Base-by-base conservation (phyloP, 2,888 invertebrate species). In the Torymus aiolomorphi region DNA sequence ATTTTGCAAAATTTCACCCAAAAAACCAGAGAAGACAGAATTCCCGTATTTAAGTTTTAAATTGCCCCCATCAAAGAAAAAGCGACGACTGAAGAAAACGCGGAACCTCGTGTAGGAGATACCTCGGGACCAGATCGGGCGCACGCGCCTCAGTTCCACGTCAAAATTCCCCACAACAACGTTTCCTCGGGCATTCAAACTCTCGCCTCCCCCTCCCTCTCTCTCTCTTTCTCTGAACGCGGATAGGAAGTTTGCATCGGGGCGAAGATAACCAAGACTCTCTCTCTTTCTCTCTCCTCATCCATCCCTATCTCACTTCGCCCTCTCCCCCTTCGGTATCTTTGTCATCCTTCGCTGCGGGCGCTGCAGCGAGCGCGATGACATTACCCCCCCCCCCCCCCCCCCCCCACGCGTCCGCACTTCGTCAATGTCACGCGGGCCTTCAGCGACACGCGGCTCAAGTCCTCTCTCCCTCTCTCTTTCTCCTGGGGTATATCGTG, bases 341-440 rank as follows among this genome's bases (percentile, higher is more conserved):
- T 79, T 70, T 78, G 71, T 81, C 57, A 63, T 82, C 83, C 84
- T 82, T 84, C 83, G 85, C 70, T 13, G 51, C 67, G 71, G 66
- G 31, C 71, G 80, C 81, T 81, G 57, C 83, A 83, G 79, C 31
- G 78, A 83, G 85, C 18, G n/a, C 71, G 11, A 87, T 86, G 87
- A 86, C 87, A 87, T 87, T 87, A 87, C 11, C 14, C 16, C 59
- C 54, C 10, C 18, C 54, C 51, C 20, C 14, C 51, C 83, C 83
- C 85, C 86, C 84, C 85, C 85, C 86, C 16, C 82, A 72, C 73
- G 82, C 83, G 84, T 82, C 82, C 84, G 84, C 84, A 87, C 87
- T 88, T 86, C 86, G 87, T 88, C 87, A 88, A 86, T 85, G 88
- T 88, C 87, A 86, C 72, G 66, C 70, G 51, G 57, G 72, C 75